These are phyloP conservation scores for Vimba vimba DNA, from an alignment of 2,113 vertebrate species.

Conservation along the genomic window DNA sequence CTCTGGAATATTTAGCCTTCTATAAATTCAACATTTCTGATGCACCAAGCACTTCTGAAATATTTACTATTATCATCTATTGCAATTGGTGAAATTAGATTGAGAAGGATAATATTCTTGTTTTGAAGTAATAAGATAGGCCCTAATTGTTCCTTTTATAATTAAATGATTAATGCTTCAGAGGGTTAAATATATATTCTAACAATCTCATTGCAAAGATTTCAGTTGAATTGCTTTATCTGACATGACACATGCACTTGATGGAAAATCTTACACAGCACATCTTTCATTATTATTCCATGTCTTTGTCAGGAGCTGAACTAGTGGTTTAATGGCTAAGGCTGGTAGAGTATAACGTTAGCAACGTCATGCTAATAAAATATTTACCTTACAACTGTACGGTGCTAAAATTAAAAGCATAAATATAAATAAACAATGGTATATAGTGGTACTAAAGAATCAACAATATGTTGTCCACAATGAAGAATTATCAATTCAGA, in stretches of 20 bases:
- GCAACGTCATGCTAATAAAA: background rate
- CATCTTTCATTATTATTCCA: background rate
- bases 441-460: background rate
- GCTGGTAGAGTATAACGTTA: background rate
- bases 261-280: slow-evolving; percentile 2
- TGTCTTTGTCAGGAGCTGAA: background rate
- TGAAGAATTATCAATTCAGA: background rate
- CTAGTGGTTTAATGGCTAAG: background rate
- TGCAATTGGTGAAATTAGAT: background rate
- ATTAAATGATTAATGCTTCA: background rate
- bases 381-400: background rate
- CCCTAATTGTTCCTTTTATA: background rate
- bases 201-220: background rate
- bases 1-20: too few relatives aligned
- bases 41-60: too few relatives aligned
- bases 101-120: background rate
- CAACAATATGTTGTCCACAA: background rate
- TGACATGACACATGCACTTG: background rate
- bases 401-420: background rate
- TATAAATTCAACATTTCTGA: too few relatives aligned
- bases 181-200: background rate
- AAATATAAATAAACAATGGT: background rate
- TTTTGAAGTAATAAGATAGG: background rate
- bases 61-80: background rate
- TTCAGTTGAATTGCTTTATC: background rate